A percentile compares a stretch with the other conserved stretches of the same genome.
Conservation (phyloP, 2,888 invertebrate genomes). For the Frankliniella fusca region DNA sequence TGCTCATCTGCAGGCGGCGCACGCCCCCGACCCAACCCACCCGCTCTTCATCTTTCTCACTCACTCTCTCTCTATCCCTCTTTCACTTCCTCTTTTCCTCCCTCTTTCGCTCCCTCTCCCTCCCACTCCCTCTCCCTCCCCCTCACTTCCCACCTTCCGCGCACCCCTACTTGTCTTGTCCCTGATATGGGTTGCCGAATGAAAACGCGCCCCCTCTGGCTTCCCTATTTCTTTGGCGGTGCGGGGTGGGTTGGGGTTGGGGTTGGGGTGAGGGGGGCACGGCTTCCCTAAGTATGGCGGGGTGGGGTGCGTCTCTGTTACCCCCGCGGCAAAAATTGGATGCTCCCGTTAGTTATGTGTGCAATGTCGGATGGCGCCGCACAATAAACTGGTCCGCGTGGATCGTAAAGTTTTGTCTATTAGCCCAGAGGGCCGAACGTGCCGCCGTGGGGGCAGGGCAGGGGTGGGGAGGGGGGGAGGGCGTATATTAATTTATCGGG, state of each 20-base stretch:
- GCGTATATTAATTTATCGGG: background rate
- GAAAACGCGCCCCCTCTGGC: background rate
- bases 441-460: background rate
- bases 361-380: too few species aligned
- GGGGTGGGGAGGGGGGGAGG: background rate
- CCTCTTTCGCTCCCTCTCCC: too few species aligned
- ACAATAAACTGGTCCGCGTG: background rate
- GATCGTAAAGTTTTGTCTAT: too few species aligned
- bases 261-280: too few species aligned
- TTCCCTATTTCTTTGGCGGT: too few species aligned
- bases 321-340: background rate
- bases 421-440: background rate
- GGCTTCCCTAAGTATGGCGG: background rate
- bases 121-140: background rate
- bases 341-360: background rate
- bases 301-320: background rate
- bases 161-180: background rate
- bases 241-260: too few species aligned
- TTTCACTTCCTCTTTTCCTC: background rate
- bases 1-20: background rate
- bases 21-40: background rate
- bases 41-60: background rate
- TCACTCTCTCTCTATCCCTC: background rate
- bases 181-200: background rate
- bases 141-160: background rate